Evolutionary conservation across 2,113 vertebrate species (phyloP).

Genomic region (Rhabdomys dilectus): DNA sequence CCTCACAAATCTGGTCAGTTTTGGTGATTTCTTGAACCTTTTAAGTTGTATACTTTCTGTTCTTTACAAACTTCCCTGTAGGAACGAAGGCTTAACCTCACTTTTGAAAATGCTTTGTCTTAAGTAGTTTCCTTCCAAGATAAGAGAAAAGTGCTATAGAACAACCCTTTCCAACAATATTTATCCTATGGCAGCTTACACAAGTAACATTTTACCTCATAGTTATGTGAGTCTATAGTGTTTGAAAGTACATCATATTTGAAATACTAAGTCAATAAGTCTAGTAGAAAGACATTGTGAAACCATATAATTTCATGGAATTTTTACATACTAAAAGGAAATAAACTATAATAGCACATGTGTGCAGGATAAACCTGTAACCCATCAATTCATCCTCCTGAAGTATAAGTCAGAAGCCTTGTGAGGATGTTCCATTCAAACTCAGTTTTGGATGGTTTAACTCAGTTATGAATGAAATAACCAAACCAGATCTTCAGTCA

Average conservation of each 20-base stretch:
- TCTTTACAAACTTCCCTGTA: neutral
- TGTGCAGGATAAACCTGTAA: neutral
- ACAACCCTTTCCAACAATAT: neutral
- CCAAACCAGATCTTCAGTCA: neutral
- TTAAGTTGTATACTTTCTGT: neutral
- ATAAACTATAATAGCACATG: neutral
- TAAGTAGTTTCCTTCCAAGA: neutral
- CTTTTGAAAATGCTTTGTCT: neutral
- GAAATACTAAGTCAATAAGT: neutral
- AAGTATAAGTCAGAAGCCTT: neutral
- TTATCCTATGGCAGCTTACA: neutral
- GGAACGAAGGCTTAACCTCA: neutral
- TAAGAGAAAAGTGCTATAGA: neutral
- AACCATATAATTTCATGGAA: neutral
- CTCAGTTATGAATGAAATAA: neutral
- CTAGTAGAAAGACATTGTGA: neutral
- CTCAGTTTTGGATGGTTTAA: neutral
- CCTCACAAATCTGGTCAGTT: no score
- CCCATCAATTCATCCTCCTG: neutral
- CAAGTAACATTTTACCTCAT: neutral
- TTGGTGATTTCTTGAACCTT: neutral
- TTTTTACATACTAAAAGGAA: neutral
- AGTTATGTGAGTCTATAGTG: neutral
- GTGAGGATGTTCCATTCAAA: neutral
- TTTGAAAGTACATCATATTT: neutral